phyloP scores from a whole-genome alignment of 2,888 invertebrate species.

The Acrobasis repandana region DNA sequence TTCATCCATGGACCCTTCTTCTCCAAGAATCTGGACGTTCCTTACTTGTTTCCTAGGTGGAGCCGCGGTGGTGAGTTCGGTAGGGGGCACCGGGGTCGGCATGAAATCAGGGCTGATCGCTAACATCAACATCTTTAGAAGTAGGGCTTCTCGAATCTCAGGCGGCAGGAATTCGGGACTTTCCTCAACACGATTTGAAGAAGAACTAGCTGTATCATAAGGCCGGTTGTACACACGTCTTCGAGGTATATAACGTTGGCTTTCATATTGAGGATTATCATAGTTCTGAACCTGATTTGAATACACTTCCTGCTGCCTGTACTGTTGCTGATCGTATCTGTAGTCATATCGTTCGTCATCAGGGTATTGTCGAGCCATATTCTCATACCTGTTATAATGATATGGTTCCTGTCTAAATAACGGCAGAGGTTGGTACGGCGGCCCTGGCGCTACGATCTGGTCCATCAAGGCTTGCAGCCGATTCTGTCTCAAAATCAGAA shows the following conservation, averaged over 20 bases:
- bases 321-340: slow-evolving; percentile 62
- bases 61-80: slow-evolving; percentile 75
- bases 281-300: slow-evolving; percentile 62
- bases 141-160: slow-evolving; percentile 87
- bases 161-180: slow-evolving; percentile 85
- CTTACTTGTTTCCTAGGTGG: slow-evolving; percentile 84
- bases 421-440: slow-evolving; percentile 54
- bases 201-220: slow-evolving; percentile 68
- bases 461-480: slow-evolving; percentile 82
- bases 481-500: slow-evolving; percentile 85
- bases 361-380: slow-evolving; percentile 49
- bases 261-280: slow-evolving; percentile 70
- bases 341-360: slow-evolving; percentile 75
- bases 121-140: slow-evolving; percentile 87
- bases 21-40: slow-evolving; percentile 88
- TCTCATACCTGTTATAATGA: slow-evolving; percentile 58
- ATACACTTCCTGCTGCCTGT: slow-evolving; percentile 63
- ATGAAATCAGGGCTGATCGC: slow-evolving; percentile 86
- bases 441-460: slow-evolving; percentile 63
- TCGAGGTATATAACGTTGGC: slow-evolving; percentile 72
- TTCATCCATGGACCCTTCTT: slow-evolving; percentile 77
- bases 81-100: slow-evolving; percentile 68
- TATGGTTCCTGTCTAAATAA: slow-evolving; percentile 53
- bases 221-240: slow-evolving; percentile 62
- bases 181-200: slow-evolving; percentile 73